phyloP scores from a whole-genome alignment of 2,888 invertebrate genomes.

The Philopedon plagiatum region DNA sequence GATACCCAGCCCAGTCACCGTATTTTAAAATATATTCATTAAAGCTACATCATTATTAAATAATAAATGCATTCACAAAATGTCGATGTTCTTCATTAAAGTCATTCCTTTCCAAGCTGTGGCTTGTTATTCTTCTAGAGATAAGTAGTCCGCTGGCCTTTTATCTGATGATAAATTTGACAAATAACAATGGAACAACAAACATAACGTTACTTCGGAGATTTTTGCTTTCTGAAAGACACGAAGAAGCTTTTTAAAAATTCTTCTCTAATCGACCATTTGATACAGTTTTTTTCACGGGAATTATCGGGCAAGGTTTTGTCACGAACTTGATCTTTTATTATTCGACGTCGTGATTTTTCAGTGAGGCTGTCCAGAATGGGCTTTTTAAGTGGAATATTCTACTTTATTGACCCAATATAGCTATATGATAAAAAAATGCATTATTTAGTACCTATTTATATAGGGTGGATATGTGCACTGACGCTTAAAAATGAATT shows the following conservation, averaged over 20 bases:
- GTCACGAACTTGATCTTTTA: conserved; percentile 29
- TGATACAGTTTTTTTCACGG: conserved; percentile 28
- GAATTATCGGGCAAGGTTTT: conserved; percentile 17
- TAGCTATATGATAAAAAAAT: neutral
- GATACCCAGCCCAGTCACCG: too few species aligned
- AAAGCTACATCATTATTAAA: too few species aligned
- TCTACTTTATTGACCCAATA: neutral
- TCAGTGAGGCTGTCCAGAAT: conserved; percentile 2
- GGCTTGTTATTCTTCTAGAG: conserved; percentile 17
- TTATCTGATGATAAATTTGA: conserved; percentile 33
- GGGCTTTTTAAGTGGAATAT: neutral
- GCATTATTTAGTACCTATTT: too few species aligned
- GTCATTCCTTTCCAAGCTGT: neutral
- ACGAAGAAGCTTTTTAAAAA: conserved; percentile 23
- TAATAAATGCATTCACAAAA: too few species aligned
- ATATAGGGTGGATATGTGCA: too few species aligned
- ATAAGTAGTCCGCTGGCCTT: conserved; percentile 1
- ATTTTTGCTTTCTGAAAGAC: conserved; percentile 15
- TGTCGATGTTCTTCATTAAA: neutral
- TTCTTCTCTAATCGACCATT: conserved; percentile 25
- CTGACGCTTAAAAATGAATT: too few species aligned
- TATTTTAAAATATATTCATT: too few species aligned
- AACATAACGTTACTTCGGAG: conserved; percentile 25
- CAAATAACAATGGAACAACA: conserved; percentile 22
- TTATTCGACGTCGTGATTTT: conserved; percentile 17